Percentiles rank a stretch among this genome's conserved stretches.
These are phyloP conservation scores for Sipha flava DNA, from an alignment of 1,140 invertebrate genomes.

Conservation along the genomic window DNA sequence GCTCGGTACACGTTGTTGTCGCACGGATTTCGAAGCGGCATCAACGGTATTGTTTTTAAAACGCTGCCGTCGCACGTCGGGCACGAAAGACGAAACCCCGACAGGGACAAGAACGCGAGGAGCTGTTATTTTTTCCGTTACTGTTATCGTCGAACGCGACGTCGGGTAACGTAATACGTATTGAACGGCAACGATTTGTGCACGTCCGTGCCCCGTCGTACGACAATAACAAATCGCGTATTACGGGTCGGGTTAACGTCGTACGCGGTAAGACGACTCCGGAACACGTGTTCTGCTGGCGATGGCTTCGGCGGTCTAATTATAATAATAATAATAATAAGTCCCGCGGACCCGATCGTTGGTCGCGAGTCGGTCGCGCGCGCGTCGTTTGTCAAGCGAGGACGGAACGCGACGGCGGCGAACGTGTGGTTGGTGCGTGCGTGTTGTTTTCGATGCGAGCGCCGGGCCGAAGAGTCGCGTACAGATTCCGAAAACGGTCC, in stretches of 20 bases:
- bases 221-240: too few species aligned
- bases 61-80: too few species aligned
- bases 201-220: not conserved
- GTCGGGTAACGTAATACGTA: not conserved
- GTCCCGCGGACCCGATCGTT: not conserved
- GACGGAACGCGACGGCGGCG: not conserved
- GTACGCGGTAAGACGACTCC: slow-evolving; percentile 21
- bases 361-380: not conserved
- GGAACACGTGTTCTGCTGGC: slow-evolving; percentile 4
- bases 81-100: too few species aligned
- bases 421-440: not conserved
- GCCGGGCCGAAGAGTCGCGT: too few species aligned
- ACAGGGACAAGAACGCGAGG: too few species aligned
- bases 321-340: not conserved
- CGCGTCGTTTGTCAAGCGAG: not conserved
- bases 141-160: too few species aligned
- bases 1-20: too few species aligned
- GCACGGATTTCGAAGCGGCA: too few species aligned
- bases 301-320: not conserved
- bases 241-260: too few species aligned
- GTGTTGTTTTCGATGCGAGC: not conserved
- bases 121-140: not conserved
- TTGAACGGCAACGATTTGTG: not conserved
- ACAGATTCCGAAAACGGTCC: too few species aligned
- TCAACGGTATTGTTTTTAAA: too few species aligned